Evolutionary conservation across 2,888 invertebrate species (phyloP).

Genomic region (Scrobipalpa atriplicella): DNA sequence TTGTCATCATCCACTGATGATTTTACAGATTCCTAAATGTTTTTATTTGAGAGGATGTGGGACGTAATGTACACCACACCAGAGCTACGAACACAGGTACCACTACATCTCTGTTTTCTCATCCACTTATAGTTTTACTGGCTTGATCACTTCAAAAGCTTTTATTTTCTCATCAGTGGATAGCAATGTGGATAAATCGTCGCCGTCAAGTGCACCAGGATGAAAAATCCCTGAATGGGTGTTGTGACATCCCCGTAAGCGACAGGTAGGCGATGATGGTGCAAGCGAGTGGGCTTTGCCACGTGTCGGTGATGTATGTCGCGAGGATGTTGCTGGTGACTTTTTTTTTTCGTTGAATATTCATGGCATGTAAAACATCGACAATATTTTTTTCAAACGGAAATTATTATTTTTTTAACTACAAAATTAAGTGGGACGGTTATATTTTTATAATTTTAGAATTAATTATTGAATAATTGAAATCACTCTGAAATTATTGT

Average conservation of each 20-base stretch:
- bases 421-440: neutral
- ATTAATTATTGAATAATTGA: too few relatives aligned
- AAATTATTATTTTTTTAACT: neutral
- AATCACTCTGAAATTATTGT: too few relatives aligned
- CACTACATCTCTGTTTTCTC: neutral
- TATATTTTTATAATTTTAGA: too few relatives aligned
- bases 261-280: slow-evolving; percentile 41
- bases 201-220: neutral
- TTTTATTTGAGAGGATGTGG: slow-evolving; percentile 42
- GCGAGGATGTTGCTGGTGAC: slow-evolving; percentile 4
- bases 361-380: slow-evolving; percentile 5
- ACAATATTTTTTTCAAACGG: neutral
- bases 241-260: slow-evolving; percentile 58
- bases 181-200: neutral
- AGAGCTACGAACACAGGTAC: neutral
- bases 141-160: neutral
- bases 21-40: too few relatives aligned
- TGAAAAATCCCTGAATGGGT: slow-evolving; percentile 60
- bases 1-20: too few relatives aligned
- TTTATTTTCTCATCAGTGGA: neutral
- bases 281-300: slow-evolving; percentile 37
- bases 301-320: slow-evolving; percentile 17
- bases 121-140: neutral
- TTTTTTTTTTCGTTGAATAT: slow-evolving; percentile 8
- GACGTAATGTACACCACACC: slow-evolving; percentile 35